Percentiles rank a stretch among this genome's conserved stretches.
Evolutionary conservation across 1,140 invertebrate species (phyloP).

Genomic region (Bombus sibiricus): DNA sequence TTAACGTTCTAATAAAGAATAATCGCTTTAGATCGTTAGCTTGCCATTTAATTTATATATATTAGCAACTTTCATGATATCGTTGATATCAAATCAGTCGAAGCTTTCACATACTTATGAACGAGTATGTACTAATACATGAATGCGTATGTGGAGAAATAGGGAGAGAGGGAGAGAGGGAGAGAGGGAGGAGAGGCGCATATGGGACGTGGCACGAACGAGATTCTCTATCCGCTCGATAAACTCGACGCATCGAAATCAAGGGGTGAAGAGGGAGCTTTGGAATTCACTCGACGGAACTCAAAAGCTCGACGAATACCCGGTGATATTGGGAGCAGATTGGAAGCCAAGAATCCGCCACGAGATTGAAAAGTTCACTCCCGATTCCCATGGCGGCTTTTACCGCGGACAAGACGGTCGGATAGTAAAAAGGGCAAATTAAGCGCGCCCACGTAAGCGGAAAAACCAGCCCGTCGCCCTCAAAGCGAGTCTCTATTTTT

Average conservation of each 20-base stretch:
- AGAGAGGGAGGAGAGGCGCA: not conserved
- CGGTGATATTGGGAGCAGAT: constrained; percentile 64
- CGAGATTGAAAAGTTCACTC: constrained; percentile 59
- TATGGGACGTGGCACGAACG: constrained; percentile 29
- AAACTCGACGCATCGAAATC: constrained; percentile 62
- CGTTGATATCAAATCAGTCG: not conserved
- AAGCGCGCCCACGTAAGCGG: constrained; percentile 47
- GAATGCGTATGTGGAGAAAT: not conserved
- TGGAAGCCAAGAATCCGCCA: constrained; percentile 55
- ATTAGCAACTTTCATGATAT: not conserved
- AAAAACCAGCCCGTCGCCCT: constrained; percentile 10
- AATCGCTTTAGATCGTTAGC: too few species aligned
- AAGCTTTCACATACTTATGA: not conserved
- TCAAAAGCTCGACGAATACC: constrained; percentile 57
- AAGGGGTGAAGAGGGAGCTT: constrained; percentile 20
- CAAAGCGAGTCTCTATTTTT: constrained; percentile 10
- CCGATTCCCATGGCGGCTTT: constrained; percentile 29
- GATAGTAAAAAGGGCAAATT: constrained; percentile 55
- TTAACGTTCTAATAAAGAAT: too few species aligned
- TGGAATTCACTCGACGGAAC: constrained; percentile 53
- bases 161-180: not conserved
- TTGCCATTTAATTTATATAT: too few species aligned
- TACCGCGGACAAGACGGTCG: constrained; percentile 47
- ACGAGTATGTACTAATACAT: not conserved
- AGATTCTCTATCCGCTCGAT: constrained; percentile 62